Percentiles rank a stretch among this genome's conserved stretches.
These are phyloP conservation scores for Dendrolimus pini DNA, from an alignment of 2,888 invertebrate genomes.

Conservation along the genomic window DNA sequence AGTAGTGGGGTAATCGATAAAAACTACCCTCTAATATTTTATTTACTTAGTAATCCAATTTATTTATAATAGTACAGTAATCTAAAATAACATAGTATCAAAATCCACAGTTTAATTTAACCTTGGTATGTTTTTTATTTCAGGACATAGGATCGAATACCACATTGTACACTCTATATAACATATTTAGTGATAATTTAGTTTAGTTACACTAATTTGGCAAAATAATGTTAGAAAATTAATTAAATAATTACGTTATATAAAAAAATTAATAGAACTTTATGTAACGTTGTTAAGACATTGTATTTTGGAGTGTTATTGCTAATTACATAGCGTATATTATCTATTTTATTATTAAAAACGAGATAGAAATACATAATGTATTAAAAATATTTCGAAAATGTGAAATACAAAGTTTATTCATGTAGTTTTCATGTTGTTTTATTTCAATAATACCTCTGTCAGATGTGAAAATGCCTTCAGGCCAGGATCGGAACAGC, in stretches of 20 bases:
- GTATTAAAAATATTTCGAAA: constrained; percentile 57
- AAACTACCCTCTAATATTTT: too few relatives aligned
- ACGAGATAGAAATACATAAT: constrained; percentile 47
- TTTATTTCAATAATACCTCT: constrained; percentile 29
- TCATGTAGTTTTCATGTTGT: constrained; percentile 54
- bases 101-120: too few relatives aligned
- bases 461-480: too few relatives aligned
- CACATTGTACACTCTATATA: constrained; percentile 35
- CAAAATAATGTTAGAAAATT: constrained; percentile 25
- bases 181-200: constrained; percentile 10
- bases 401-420: constrained; percentile 74
- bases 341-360: constrained; percentile 65
- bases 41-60: too few relatives aligned
- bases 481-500: too few relatives aligned
- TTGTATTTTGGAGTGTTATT: constrained; percentile 74
- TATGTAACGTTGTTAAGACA: constrained; percentile 58
- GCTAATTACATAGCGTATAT: constrained; percentile 55
- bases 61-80: too few relatives aligned
- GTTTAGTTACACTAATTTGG: constrained; percentile 13
- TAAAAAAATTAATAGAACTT: constrained; percentile 29
- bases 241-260: constrained; percentile 20
- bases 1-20: too few relatives aligned
- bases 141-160: constrained; percentile 30
- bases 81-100: too few relatives aligned
- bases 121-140: constrained; percentile 5